These are phyloP conservation scores for Phalanger gymnotis DNA, from an alignment of 2,797 vertebrate genomes.

Conservation along the genomic window DNA sequence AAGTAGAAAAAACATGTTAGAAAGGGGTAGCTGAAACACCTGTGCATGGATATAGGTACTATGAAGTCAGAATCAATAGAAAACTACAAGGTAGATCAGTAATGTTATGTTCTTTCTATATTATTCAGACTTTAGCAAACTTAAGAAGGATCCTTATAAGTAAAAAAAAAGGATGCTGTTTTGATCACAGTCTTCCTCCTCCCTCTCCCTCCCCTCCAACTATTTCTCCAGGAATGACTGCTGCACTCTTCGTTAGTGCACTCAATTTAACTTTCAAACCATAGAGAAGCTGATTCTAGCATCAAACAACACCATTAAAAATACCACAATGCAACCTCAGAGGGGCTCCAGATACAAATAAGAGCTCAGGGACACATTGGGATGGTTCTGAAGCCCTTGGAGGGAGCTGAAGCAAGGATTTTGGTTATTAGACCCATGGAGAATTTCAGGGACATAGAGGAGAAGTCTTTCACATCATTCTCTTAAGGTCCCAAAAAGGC, in stretches of 20 bases:
- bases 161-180: neutral
- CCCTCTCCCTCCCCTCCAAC: neutral
- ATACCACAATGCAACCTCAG: constrained; percentile 63
- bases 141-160: neutral
- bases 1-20: neutral
- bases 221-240: constrained; percentile 57
- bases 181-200: neutral
- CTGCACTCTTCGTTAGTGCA: constrained; percentile 43
- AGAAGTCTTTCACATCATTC: neutral
- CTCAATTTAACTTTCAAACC: constrained; percentile 60
- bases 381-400: constrained; percentile 50
- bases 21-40: constrained; percentile 2
- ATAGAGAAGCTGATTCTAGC: constrained; percentile 57
- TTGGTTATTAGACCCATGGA: neutral
- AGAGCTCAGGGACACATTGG: constrained; percentile 44
- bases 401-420: constrained; percentile 17
- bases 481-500: neutral
- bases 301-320: constrained; percentile 73
- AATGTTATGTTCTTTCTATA: constrained; percentile 11
- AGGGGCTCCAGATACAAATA: constrained; percentile 55
- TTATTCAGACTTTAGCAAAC: neutral
- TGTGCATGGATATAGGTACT: neutral
- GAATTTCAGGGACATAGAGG: constrained; percentile 52
- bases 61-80: constrained; percentile 19
- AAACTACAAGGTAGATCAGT: constrained; percentile 5